Evolutionary conservation across 2,797 vertebrate genomes (phyloP).

Genomic region (Pseudochromis fuscus): DNA sequence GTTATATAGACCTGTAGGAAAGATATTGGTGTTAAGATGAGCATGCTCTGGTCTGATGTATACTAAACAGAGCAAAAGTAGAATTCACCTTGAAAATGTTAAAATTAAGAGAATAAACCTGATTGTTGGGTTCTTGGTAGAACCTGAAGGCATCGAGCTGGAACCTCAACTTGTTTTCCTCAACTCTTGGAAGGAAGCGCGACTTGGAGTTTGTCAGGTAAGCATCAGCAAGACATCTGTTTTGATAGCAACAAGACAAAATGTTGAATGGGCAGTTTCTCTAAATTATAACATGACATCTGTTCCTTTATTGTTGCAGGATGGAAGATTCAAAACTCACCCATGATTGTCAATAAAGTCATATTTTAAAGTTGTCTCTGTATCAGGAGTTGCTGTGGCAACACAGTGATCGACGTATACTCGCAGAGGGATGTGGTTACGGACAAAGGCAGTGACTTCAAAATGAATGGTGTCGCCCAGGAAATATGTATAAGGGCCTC

Average conservation of each 20-base stretch:
- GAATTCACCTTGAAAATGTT: too few relatives aligned
- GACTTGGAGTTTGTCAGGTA: constrained; percentile 74
- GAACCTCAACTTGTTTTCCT: constrained; percentile 73
- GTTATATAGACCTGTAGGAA: constrained; percentile 76
- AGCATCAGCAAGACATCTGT: constrained; percentile 79
- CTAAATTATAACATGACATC: neutral
- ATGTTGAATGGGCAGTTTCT: neutral
- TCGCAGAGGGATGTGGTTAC: constrained; percentile 74
- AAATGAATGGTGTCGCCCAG: constrained; percentile 77
- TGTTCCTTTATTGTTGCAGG: neutral
- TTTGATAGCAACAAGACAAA: neutral
- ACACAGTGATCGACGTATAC: constrained; percentile 79
- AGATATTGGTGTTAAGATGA: neutral
- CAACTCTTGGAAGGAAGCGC: constrained; percentile 67
- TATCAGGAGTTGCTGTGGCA: constrained; percentile 71
- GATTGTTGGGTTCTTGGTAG: constrained; percentile 59
- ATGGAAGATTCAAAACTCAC: constrained; percentile 51
- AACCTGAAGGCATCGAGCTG: constrained; percentile 79
- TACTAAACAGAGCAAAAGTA: too few relatives aligned
- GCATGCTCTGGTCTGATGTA: neutral
- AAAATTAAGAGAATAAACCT: constrained; percentile 36
- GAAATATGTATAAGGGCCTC: constrained; percentile 66
- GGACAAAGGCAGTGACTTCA: constrained; percentile 65
- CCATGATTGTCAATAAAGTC: constrained; percentile 77
- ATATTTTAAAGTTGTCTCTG: constrained; percentile 61